Percentiles rank a stretch among this genome's conserved stretches.
These are phyloP conservation scores for Apistogramma diplotaenia DNA, from an alignment of 2,113 vertebrate genomes.

Conservation along the genomic window DNA sequence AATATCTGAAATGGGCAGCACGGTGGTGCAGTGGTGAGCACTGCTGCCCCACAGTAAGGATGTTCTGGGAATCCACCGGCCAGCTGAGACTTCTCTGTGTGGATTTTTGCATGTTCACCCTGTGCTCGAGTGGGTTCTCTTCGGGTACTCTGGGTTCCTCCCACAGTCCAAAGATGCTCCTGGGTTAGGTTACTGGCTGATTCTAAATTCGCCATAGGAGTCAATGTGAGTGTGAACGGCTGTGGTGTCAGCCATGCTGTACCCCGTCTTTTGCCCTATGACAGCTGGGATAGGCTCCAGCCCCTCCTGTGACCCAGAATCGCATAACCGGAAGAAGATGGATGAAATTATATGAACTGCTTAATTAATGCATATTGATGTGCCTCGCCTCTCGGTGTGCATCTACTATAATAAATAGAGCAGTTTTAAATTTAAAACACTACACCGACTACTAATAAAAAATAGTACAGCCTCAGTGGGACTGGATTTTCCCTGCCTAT, in stretches of 20 bases:
- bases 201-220: background rate
- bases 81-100: background rate
- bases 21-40: background rate
- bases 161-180: background rate
- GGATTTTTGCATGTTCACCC: background rate
- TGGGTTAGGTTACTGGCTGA: background rate
- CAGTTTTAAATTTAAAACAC: conserved; percentile 7
- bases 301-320: background rate
- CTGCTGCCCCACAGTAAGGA: background rate
- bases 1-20: background rate
- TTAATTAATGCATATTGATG: background rate
- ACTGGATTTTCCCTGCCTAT: conserved; percentile 18
- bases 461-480: conserved; percentile 11
- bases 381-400: background rate
- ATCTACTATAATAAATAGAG: background rate
- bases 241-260: background rate
- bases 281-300: background rate
- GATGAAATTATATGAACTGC: background rate
- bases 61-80: background rate
- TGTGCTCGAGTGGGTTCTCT: background rate
- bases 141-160: background rate
- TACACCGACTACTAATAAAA: background rate
- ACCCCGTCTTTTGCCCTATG: background rate
- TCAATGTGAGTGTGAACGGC: background rate
- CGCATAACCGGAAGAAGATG: background rate